Evolutionary conservation across 2,113 vertebrate genomes (phyloP).

Genomic region (Collichthys lucidus): DNA sequence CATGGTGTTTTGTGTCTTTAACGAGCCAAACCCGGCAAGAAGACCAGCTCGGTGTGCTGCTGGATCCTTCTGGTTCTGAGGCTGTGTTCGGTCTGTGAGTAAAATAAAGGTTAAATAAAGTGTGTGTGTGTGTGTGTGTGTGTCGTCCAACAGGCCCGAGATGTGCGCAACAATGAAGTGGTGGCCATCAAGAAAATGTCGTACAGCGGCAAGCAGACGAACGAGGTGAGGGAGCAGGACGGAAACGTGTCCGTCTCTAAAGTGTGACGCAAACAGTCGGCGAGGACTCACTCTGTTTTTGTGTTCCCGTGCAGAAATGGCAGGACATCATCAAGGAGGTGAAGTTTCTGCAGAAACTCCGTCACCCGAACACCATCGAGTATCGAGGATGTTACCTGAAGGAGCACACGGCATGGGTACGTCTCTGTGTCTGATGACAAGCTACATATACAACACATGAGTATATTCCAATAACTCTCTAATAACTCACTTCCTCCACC

Average conservation of each 20-base stretch:
- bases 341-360: conserved; percentile 93
- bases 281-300: background rate
- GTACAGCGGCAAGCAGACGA: conserved; percentile 93
- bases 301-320: conserved; percentile 87
- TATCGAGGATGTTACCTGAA: conserved; percentile 93
- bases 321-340: conserved; percentile 97
- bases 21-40: too few species aligned
- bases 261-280: background rate
- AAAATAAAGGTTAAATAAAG: background rate
- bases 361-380: conserved; percentile 94
- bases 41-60: too few species aligned
- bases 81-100: too few species aligned
- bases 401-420: conserved; percentile 94
- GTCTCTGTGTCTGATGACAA: conserved; percentile 26
- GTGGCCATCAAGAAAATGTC: conserved; percentile 97
- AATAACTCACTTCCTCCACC: too few species aligned
- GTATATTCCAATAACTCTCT: too few species aligned
- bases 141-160: conserved; percentile 85
- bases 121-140: background rate
- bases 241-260: background rate
- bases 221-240: conserved; percentile 83
- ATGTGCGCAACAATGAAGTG: conserved; percentile 91
- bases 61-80: too few species aligned
- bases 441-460: too few species aligned
- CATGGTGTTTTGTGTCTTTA: too few species aligned